These are phyloP conservation scores for Andrena marginata DNA, from an alignment of 2,888 invertebrate species.

Conservation along the genomic window DNA sequence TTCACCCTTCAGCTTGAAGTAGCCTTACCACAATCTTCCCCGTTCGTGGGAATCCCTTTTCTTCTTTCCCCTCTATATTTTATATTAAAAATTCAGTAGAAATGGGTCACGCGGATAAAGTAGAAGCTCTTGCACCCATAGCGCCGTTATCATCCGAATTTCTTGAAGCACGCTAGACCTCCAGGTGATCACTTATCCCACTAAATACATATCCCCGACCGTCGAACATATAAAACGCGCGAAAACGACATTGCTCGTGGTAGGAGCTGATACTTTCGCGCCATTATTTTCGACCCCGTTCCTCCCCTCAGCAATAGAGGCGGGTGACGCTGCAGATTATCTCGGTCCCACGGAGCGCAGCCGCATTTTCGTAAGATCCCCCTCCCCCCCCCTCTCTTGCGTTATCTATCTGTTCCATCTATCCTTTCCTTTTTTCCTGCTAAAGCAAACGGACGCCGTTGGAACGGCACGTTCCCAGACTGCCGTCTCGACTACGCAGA, in stretches of 20 bases:
- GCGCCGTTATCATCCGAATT: no score
- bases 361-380: conserved; percentile 64
- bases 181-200: no score
- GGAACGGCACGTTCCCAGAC: conserved; percentile 69
- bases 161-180: no score
- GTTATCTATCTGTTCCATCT: conserved; percentile 62
- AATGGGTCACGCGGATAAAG: no score
- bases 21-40: no score
- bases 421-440: conserved; percentile 41
- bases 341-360: conserved; percentile 57
- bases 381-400: background rate
- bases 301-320: conserved; percentile 2
- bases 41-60: no score
- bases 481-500: conserved; percentile 68
- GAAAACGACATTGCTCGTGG: background rate
- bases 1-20: no score
- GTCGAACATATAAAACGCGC: no score
- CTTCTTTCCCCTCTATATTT: no score
- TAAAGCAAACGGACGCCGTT: conserved; percentile 68
- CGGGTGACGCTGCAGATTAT: conserved; percentile 57
- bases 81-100: no score
- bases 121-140: no score
- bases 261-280: background rate
- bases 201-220: no score
- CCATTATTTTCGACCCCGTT: conserved; percentile 7